Percentiles rank a stretch among this genome's conserved stretches.
Evolutionary conservation across 2,888 invertebrate genomes (phyloP).

Genomic region (Epinotia brunnichana): DNA sequence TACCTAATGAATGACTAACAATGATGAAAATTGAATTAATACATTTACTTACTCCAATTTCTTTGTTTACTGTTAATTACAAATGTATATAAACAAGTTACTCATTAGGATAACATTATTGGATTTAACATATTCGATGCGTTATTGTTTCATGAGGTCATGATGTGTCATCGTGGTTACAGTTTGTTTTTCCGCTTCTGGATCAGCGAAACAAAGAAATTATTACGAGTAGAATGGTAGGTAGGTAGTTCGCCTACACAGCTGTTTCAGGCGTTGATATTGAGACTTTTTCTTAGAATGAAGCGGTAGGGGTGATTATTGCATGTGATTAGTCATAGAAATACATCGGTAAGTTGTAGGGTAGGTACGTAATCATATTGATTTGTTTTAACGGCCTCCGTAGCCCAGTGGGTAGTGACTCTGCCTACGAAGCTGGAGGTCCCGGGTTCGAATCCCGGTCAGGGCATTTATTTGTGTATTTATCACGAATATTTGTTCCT

Average conservation of each 20-base stretch:
- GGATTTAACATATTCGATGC: conserved; percentile 3
- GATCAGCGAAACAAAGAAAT: conserved; percentile 8
- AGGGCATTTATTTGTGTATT: no score
- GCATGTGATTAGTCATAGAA: conserved; percentile 1
- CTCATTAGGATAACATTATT: conserved; percentile 27
- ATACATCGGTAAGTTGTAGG: no score
- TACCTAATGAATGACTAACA: background rate
- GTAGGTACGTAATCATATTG: no score
- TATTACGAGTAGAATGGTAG: background rate
- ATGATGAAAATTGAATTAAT: conserved; percentile 14
- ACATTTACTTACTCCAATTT: conserved; percentile 10
- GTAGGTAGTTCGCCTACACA: conserved; percentile 6
- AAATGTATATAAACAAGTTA: conserved; percentile 16
- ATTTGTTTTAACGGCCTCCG: no score
- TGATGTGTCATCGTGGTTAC: conserved; percentile 15
- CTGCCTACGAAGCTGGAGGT: no score
- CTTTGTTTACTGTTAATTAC: conserved; percentile 10
- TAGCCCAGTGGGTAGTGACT: no score
- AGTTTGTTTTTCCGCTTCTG: conserved; percentile 16
- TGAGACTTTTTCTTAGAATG: conserved; percentile 17
- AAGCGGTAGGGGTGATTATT: no score
- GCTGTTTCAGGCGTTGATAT: conserved; percentile 17
- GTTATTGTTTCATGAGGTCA: conserved; percentile 25
- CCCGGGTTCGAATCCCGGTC: no score
- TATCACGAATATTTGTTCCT: no score